These are phyloP conservation scores for Rallus limicola DNA, from an alignment of 2,113 vertebrate species.

Conservation along the genomic window DNA sequence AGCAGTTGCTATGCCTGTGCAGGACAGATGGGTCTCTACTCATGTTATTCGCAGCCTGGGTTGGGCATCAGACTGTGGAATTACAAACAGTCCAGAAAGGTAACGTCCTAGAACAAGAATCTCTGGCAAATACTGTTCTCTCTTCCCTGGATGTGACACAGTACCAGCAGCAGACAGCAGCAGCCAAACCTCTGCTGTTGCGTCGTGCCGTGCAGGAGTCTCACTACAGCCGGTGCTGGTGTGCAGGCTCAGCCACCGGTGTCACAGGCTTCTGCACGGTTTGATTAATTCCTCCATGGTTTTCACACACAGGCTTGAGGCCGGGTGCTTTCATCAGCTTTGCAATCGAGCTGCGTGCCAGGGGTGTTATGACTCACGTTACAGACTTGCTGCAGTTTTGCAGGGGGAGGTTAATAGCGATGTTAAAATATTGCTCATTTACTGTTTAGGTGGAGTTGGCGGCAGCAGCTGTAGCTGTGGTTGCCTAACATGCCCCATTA, in stretches of 20 bases:
- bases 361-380: conserved; percentile 7
- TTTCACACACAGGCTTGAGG: conserved; percentile 15
- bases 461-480: not conserved
- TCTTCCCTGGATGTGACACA: not conserved
- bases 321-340: conserved; percentile 39
- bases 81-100: not conserved
- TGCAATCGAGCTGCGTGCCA: not conserved
- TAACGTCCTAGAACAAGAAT: not conserved
- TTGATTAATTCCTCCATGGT: not conserved
- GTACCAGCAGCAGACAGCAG: not conserved
- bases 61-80: not conserved
- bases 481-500: conserved; percentile 35
- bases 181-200: not conserved
- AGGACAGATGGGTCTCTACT: not conserved
- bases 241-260: not conserved
- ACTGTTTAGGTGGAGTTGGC: conserved; percentile 8
- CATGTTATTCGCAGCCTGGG: accelerated
- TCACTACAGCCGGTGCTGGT: not conserved
- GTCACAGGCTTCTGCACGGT: conserved; percentile 38
- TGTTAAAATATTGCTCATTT: conserved; percentile 22
- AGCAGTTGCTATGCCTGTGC: not conserved
- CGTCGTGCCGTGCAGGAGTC: not conserved
- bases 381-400: not conserved
- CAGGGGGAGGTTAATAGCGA: not conserved
- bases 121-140: not conserved